Base-by-base conservation (phyloP, 1,140 invertebrate genomes). In the Ceratosolen fusciceps region DNA sequence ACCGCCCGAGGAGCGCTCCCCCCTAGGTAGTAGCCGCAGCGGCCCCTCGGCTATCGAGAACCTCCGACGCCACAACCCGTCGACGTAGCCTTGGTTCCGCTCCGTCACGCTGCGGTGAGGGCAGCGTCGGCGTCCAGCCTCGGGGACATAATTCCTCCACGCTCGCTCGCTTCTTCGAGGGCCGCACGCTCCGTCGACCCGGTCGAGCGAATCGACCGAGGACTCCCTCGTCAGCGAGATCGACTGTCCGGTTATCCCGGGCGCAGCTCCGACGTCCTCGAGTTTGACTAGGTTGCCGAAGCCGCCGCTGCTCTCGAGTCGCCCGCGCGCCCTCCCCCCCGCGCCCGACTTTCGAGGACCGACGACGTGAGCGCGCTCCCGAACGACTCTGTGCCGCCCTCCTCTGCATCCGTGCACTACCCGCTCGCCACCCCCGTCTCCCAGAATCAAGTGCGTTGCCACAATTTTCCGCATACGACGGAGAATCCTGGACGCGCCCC, bases 61-160 rank as follows among this genome's bases (percentile, higher is more conserved):
- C 86, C 85, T 83, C 85, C 87, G 74, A 83, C 83, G 43, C 84
- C 84, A 76, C 83, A 37, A 14, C 34, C 62, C 9, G 74, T 68
- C 74, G 62, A 67, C 12, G 74, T 85, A 82, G 83, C 49, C 9
- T 5, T 12, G 39, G 5, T 43, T n/a, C n/a, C n/a, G n/a, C n/a
- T n/a, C n/a, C n/a, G n/a, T n/a, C n/a, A n/a, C n/a, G n/a, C n/a
- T 16, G 49, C 85, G 82, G 83, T 84, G 80, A 85, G 77, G 79
- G 82, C 85, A 81, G 81, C 82, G 82, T 84, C 85, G 80, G 80
- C 74, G 68, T 81, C 84, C 65, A 74, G 71, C 70, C 71, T 76
- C 72, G 62, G 67, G 75, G 74, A 84, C 86, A 88, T 87, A 86
- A 85, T 88, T 87, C 82, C 82, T 82, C 12, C 34, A 29, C n/a